phyloP scores from a whole-genome alignment of 53 echinoderm and acorn worm species.

The Apostichopus leukothele region DNA sequence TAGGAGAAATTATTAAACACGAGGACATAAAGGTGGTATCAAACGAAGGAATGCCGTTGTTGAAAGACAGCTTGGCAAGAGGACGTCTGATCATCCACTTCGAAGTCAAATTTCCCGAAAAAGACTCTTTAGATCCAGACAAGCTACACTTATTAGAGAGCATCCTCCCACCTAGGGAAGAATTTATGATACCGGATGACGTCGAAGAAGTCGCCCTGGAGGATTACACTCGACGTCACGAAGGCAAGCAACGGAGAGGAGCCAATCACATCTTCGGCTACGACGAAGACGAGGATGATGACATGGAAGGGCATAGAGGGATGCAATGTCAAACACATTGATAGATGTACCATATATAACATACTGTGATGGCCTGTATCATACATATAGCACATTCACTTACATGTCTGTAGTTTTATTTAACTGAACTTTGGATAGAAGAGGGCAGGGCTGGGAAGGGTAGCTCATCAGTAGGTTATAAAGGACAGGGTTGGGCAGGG shows the following conservation, averaged over 20 bases:
- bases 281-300: constrained; percentile 73
- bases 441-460: no score
- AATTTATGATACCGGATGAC: constrained; percentile 73
- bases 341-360: background rate
- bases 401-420: no score
- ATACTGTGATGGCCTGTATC: no score
- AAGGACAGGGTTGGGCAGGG: no score
- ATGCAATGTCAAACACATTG: constrained; percentile 93
- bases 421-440: no score
- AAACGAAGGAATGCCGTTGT: constrained; percentile 88
- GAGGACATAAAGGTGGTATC: constrained; percentile 80
- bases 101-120: constrained; percentile 78
- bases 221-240: constrained; percentile 57
- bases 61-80: constrained; percentile 74
- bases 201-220: constrained; percentile 65
- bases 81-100: constrained; percentile 95
- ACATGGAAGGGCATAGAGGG: constrained; percentile 63
- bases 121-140: constrained; percentile 39
- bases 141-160: constrained; percentile 66
- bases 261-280: constrained; percentile 27
- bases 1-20: constrained; percentile 87
- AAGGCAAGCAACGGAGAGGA: constrained; percentile 48
- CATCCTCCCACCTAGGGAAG: constrained; percentile 69
- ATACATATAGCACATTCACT: no score
- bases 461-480: no score